phyloP scores from a whole-genome alignment of 1,140 invertebrate species.

The Drosophila malerkotliana region DNA sequence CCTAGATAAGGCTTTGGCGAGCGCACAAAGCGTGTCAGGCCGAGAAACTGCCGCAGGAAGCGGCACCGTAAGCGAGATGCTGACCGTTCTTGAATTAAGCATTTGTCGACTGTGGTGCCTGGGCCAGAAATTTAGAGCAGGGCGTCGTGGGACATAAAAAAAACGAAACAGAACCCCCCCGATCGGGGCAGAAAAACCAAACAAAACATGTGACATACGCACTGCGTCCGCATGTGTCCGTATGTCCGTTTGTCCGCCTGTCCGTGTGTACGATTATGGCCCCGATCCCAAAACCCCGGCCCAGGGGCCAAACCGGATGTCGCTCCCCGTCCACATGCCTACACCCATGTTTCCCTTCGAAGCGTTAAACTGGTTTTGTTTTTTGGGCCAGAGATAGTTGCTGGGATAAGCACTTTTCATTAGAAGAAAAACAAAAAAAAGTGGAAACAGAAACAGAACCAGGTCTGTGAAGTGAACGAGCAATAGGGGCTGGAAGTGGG shows the following conservation, averaged over 20 bases:
- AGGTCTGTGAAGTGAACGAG: background rate
- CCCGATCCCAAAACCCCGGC: constrained; percentile 45
- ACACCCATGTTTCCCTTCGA: constrained; percentile 12
- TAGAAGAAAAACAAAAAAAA: constrained; percentile 39
- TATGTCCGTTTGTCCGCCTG: background rate
- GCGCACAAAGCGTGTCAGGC: constrained; percentile 71
- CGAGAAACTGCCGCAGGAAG: constrained; percentile 64
- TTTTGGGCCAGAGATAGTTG: constrained; percentile 71
- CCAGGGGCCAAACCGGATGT: constrained; percentile 25
- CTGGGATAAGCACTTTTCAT: constrained; percentile 80
- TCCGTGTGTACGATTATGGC: constrained; percentile 32
- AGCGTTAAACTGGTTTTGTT: constrained; percentile 63
- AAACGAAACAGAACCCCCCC: constrained; percentile 16
- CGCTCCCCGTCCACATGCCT: constrained; percentile 29
- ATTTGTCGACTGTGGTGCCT: constrained; percentile 59
- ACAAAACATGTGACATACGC: constrained; percentile 78
- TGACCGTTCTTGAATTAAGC: constrained; percentile 71
- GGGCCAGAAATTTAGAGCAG: constrained; percentile 67
- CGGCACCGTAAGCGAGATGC: constrained; percentile 23
- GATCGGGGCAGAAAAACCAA: constrained; percentile 34
- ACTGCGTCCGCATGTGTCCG: constrained; percentile 54
- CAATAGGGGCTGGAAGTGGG: background rate
- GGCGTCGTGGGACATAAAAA: constrained; percentile 11
- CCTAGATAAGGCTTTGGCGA: constrained; percentile 49
- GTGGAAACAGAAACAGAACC: constrained; percentile 1